phyloP scores from a whole-genome alignment of 1,140 invertebrate species.

The Berghia stephanieae region DNA sequence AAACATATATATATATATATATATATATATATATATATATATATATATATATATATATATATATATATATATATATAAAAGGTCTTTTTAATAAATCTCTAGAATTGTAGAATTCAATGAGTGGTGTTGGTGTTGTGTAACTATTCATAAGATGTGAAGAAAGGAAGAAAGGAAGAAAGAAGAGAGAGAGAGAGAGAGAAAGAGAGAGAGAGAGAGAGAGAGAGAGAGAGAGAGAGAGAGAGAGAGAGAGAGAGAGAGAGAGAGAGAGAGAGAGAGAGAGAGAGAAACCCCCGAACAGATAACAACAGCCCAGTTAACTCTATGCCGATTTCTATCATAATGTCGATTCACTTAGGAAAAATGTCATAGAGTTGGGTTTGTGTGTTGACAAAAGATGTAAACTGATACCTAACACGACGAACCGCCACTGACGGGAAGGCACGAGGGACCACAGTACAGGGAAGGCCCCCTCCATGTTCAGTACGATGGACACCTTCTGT shows the following conservation, averaged over 20 bases:
- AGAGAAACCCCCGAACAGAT: background rate
- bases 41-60: background rate
- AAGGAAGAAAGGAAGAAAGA: background rate
- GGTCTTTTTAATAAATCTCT: background rate
- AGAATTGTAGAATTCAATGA: no score
- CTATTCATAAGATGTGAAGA: background rate
- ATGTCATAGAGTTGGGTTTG: no score
- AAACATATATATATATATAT: no score
- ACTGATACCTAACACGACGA: no score
- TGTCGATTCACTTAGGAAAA: no score
- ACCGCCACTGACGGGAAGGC: no score
- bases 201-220: conserved; percentile 10
- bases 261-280: background rate
- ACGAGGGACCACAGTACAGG: no score
- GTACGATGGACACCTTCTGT: background rate
- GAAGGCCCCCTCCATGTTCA: no score
- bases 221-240: background rate
- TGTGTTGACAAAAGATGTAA: no score
- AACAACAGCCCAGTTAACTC: no score
- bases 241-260: background rate
- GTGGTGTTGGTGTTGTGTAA: background rate
- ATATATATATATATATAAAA: background rate
- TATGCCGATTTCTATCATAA: no score
- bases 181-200: background rate
- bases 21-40: background rate